Base-by-base conservation (phyloP, 2,113 vertebrate genomes). In the Brienomyrus longianalis region DNA sequence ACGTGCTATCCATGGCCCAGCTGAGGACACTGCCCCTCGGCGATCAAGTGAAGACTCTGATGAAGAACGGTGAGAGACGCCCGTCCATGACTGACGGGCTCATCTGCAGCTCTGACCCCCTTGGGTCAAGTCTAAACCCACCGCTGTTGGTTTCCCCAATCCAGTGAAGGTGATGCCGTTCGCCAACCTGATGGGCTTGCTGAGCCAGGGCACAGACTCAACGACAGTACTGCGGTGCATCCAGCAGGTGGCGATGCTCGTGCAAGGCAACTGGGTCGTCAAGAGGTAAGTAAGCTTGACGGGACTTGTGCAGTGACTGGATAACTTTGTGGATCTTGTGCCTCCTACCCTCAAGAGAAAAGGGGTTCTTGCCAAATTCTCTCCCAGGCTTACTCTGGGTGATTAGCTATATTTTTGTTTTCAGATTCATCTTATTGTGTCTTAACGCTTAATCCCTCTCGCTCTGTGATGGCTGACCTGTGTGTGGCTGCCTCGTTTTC, bases 221-320 rank as follows among this genome's bases (percentile, higher is more conserved):
- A 97, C 97, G 0, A 92, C 98, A 13, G 98, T 97, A 91, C 94
- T 99, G 91, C 97, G 98, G 88, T 98, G 98, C 92, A 97, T 99
- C 94, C 98, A 99, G 94, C 98, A 99, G 96, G 98, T 99, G 98
- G 97, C 98, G 19, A 97, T 99, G 95, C 94, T 99, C 90, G 98
- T 99, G 88, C 98, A 99, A 93, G 98, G 98, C 35, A 99, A 99
- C 96, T 99, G 98, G 98, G 98, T 99, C 5, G 97, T 99, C 5
- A 99, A 99, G 93, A 99, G 98, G 98, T 98, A 93, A 89, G 95
- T 88, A 27, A 56, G 54, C 54, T 21, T 50, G 74, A 31, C 23
- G 43, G 54, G 52, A 39, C 21, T 21, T 88, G 35, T 15, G 27
- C 50, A 1, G 15, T 27, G 45, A 35, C 3, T 27, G n/a, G 2